Evolutionary conservation across 2,888 invertebrate genomes (phyloP), one percentile per base, ranked within the genome.

Genomic region (Calliphora vomitoria): DNA sequence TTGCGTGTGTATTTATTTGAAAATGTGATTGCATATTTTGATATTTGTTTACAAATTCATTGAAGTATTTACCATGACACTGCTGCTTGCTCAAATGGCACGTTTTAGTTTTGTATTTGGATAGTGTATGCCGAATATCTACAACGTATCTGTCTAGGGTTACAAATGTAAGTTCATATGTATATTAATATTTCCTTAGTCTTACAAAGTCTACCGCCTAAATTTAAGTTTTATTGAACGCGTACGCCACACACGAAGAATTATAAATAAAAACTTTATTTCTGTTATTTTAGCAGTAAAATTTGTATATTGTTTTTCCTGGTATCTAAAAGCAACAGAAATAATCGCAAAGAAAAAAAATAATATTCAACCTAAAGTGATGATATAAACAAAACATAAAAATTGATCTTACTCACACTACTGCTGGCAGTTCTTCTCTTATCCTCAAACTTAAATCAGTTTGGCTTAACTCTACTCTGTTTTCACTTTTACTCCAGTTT

Each of bases 331-430:
- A 81, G 35, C 68, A 85, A 80, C 68, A 81, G 8, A 69, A 55
- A 68, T 58, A 66, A 74, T 35, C 47, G 58, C 50, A 68, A 47
- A 69, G 60, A 78, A 41, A 69, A 69, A 69, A 78, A 41, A 69
- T 60, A 50, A 55, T 74, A 50, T 20, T 44, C 8, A 74, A 41
- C 11, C 74, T 10, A 85, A 79, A 69, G 35, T 62, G 69, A 69
- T 69, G 80, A 75, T 80, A 80, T 80, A 78, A 84, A 75, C 55
- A 60, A 74, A 69, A 41, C 72, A 80, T 62, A 68, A 84, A 79
- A 69, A 71, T 71, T 62, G 75, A 75, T 80, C 69, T 64, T 20
- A 64, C 41, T 31, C 68, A 66, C 41, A 41, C 38, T 47, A 35
- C 13, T n/a, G 31, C 44, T 47, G 10, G 1, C 3, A 10, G 13